These are phyloP conservation scores for Noctua fimbriata DNA, from an alignment of 2,888 invertebrate species.

Conservation along the genomic window DNA sequence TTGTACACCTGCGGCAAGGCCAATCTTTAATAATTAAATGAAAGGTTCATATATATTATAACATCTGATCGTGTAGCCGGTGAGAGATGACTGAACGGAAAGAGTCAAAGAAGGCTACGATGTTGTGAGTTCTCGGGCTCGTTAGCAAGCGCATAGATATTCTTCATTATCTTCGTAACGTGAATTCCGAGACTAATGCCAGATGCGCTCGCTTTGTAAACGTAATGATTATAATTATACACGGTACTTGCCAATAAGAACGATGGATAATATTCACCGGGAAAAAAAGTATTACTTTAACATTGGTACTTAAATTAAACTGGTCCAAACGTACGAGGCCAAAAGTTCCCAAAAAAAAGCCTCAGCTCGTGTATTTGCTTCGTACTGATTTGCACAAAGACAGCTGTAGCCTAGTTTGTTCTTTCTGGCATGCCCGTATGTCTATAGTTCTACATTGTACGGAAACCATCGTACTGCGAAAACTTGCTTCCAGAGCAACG, in stretches of 20 bases:
- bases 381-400: not conserved
- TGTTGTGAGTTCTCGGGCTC: slow-evolving; percentile 14
- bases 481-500: not conserved
- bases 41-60: not conserved
- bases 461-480: not conserved
- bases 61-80: not conserved
- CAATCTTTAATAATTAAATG: no score
- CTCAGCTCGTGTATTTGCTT: no score
- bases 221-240: not conserved
- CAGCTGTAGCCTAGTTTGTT: not conserved
- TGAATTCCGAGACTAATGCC: not conserved
- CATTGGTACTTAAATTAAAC: no score
- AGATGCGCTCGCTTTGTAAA: not conserved
- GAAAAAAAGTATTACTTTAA: no score
- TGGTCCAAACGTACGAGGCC: no score
- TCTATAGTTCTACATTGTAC: not conserved
- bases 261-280: no score
- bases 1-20: no score
- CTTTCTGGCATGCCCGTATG: not conserved
- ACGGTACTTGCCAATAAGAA: not conserved
- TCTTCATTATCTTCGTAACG: slow-evolving; percentile 1
- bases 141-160: not conserved
- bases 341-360: no score
- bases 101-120: slow-evolving; percentile 11
- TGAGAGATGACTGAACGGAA: slow-evolving; percentile 11